A percentile compares a stretch with the other conserved stretches of the same genome.
Evolutionary conservation across 2,797 vertebrate species (phyloP).

Genomic region (Gymnodraco acuticeps): DNA sequence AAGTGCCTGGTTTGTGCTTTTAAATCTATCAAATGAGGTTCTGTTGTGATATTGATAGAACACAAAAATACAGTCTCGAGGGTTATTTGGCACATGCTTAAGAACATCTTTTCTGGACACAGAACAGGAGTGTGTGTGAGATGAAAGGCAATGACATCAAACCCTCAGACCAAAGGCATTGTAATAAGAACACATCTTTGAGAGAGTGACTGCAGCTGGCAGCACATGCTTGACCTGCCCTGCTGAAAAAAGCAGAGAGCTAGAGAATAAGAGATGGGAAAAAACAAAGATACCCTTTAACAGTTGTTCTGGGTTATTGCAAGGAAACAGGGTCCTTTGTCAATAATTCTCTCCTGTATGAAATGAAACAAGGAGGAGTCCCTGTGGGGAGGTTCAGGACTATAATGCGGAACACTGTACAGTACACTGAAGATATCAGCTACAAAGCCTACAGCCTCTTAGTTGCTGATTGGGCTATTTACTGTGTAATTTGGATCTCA

Average conservation of each 20-base stretch:
- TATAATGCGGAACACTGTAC: constrained; percentile 10
- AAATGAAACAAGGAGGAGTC: constrained; percentile 17
- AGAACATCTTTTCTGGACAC: constrained; percentile 30
- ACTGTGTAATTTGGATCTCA: constrained; percentile 27
- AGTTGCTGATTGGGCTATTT: constrained; percentile 45
- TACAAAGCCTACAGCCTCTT: constrained; percentile 8
- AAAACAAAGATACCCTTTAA: constrained; percentile 24
- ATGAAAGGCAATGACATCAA: constrained; percentile 73
- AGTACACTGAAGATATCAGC: constrained; percentile 14
- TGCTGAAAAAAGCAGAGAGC: constrained; percentile 34
- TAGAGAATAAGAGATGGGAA: constrained; percentile 2
- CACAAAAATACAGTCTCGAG: constrained; percentile 16
- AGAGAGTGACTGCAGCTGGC: constrained; percentile 52
- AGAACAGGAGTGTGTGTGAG: constrained; percentile 30
- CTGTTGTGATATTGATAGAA: neutral
- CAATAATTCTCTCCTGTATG: neutral
- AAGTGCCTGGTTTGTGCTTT: constrained; percentile 5
- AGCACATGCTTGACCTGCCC: constrained; percentile 36
- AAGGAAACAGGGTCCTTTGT: constrained; percentile 4
- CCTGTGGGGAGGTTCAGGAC: neutral
- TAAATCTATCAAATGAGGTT: neutral
- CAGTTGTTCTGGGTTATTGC: constrained; percentile 28
- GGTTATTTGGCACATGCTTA: neutral
- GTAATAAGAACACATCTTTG: constrained; percentile 53
- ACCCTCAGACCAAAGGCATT: constrained; percentile 45